Conservation (phyloP, 1,140 invertebrate genomes). For the Drosophila paulistorum region DNA sequence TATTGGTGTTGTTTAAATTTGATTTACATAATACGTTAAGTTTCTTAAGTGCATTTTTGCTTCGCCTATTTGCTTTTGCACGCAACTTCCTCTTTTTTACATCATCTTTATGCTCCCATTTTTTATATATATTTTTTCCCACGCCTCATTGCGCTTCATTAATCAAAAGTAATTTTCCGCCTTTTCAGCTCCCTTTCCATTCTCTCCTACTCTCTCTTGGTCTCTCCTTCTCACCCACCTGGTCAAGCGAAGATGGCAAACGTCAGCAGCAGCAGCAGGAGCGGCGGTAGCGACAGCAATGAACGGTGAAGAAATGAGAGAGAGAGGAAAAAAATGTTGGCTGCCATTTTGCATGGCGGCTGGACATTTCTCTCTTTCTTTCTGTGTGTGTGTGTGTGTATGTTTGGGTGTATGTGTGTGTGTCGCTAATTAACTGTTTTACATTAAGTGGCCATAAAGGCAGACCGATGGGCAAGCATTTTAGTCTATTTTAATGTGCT, state of each 20-base stretch:
- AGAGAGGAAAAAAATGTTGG: slow-evolving; percentile 53
- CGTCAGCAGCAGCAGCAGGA: slow-evolving; percentile 47
- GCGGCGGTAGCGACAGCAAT: too few species aligned
- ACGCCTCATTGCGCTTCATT: slow-evolving; percentile 69
- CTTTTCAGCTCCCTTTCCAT: slow-evolving; percentile 34
- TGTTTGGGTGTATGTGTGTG: too few species aligned
- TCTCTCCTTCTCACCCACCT: slow-evolving; percentile 39
- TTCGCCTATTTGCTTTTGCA: slow-evolving; percentile 16
- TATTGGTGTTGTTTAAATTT: neutral
- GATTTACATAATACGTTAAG: slow-evolving; percentile 1
- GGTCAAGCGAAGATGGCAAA: slow-evolving; percentile 62
- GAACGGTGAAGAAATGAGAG: slow-evolving; percentile 17
- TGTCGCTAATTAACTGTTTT: slow-evolving; percentile 77
- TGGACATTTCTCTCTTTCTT: slow-evolving; percentile 39
- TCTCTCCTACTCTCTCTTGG: neutral
- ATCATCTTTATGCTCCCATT: slow-evolving; percentile 51
- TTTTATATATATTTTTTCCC: slow-evolving; percentile 31
- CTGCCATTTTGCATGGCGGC: slow-evolving; percentile 68
- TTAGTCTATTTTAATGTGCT: slow-evolving; percentile 75
- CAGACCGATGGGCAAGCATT: slow-evolving; percentile 50
- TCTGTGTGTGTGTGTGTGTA: slow-evolving; percentile 20
- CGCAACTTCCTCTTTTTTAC: slow-evolving; percentile 34
- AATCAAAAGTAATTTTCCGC: slow-evolving; percentile 80
- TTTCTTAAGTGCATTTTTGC: slow-evolving; percentile 31
- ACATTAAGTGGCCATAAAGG: slow-evolving; percentile 78